Evolutionary conservation across 1,140 invertebrate genomes (phyloP).

Genomic region (Drosophila lowei): DNA sequence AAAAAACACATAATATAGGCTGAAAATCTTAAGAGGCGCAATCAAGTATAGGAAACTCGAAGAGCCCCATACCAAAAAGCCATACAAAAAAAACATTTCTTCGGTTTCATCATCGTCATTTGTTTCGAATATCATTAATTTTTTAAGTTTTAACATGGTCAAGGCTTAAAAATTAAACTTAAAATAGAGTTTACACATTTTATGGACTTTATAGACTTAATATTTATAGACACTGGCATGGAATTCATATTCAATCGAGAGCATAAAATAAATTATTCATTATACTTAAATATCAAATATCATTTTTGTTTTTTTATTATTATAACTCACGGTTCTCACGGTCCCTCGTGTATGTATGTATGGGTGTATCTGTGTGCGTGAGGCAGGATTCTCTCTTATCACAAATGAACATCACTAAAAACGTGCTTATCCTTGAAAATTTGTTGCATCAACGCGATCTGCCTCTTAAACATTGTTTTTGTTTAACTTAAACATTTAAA

Average conservation of each 20-base stretch:
- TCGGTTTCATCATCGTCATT: conserved; percentile 3
- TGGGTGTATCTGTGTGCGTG: conserved; percentile 30
- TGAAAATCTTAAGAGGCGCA: no score
- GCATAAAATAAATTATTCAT: conserved; percentile 40
- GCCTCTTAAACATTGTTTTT: conserved; percentile 27
- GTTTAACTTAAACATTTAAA: conserved; percentile 30
- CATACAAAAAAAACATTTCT: not conserved
- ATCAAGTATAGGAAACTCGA: no score
- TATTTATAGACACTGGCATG: conserved; percentile 63
- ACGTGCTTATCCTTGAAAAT: conserved; percentile 18
- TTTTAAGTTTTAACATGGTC: conserved; percentile 46
- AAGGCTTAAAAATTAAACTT: conserved; percentile 49
- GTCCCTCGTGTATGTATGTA: conserved; percentile 23
- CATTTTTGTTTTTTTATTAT: not conserved
- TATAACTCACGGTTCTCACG: conserved; percentile 11
- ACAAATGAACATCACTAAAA: conserved; percentile 72
- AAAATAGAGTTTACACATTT: conserved; percentile 40
- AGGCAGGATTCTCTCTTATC: conserved; percentile 68
- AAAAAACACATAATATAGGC: no score
- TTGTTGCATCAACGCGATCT: conserved; percentile 22
- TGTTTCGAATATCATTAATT: conserved; percentile 10
- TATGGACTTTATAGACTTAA: conserved; percentile 30
- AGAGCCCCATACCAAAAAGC: no score
- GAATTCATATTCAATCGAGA: conserved; percentile 52
- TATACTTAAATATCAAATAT: conserved; percentile 30